Conservation (phyloP, 1,140 invertebrate genomes). For the Aethina tumida region DNA sequence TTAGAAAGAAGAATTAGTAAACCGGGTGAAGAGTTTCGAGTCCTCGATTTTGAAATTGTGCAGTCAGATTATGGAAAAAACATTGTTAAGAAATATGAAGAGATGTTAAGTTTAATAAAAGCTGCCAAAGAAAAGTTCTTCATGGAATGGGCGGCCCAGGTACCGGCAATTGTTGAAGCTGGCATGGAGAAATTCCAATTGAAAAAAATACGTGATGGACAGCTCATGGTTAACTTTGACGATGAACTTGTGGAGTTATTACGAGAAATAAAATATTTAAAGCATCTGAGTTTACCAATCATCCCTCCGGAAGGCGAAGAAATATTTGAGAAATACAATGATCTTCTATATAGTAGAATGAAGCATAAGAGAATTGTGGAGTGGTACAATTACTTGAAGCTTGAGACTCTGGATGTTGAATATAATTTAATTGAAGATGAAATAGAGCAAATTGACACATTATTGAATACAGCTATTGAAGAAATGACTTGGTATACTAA, state of each 20-base stretch:
- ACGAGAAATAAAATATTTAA: constrained; percentile 54
- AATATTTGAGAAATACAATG: constrained; percentile 44
- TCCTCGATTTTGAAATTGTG: constrained; percentile 41
- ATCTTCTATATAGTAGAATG: constrained; percentile 37
- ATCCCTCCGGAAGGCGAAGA: constrained; percentile 45
- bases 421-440: constrained; percentile 56
- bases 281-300: constrained; percentile 42
- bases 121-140: constrained; percentile 31
- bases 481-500: constrained; percentile 58
- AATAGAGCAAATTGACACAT: constrained; percentile 49
- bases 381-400: constrained; percentile 60
- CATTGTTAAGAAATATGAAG: constrained; percentile 32
- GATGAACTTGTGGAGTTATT: constrained; percentile 41
- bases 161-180: constrained; percentile 31
- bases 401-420: constrained; percentile 53
- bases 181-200: constrained; percentile 36
- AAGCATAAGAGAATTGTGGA: constrained; percentile 43
- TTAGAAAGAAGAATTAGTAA: constrained; percentile 48
- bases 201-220: constrained; percentile 17
- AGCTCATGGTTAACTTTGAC: constrained; percentile 37
- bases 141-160: constrained; percentile 31
- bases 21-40: constrained; percentile 48
- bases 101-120: constrained; percentile 33
- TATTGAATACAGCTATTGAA: constrained; percentile 50
- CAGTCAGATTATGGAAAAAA: constrained; percentile 26